Evolutionary conservation across 2,113 vertebrate species (phyloP), one percentile per base, ranked within the genome.

Genomic region (Oncorhynchus keta): DNA sequence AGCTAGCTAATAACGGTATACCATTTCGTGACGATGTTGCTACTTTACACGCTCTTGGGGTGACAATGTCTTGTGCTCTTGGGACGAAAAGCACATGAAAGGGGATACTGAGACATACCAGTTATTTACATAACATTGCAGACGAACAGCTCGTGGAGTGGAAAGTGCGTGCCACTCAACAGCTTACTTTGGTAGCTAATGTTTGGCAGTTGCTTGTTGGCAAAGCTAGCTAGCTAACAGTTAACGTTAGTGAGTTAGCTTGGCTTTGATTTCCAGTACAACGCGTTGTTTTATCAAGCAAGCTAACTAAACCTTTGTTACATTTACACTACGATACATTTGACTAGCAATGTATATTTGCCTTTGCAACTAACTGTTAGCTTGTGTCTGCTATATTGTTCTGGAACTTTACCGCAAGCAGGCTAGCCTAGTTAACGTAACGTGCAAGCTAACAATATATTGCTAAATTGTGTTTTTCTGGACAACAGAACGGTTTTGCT

Each of bases 1-100:
- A 35, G 48, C 79, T 82, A 85, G 86, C 87, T 79, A 81, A 89
- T 88, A 90, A 90, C 91, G 91, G 90, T 90, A 82, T 83, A 83
- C 86, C 84, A 76, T 84, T 87, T 57, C 39, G 64, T 8, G 11
- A 71, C 64, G 73, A 81, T 83, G 70, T 71, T 64, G 69, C 30
- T 39, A 68, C 80, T 82, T 68, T 64, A 64, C 35, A 13, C 2
- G 57, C 65, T 68, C 62, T 67, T 32, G 3, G 22, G 51, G 30
- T 73, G n/a, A 51, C 35, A 79, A 2, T 32, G 68, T 48, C 59
- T 32, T 39, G n/a, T 6, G 14, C 78, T 65, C 30, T 32, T 7
- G 30, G 70, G 24, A 6, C 24, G 16, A 18, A 68, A 39, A 22
- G 22, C 45, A 49, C 12, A 48, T 12, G 39, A 48, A 20, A 48